A percentile compares a stretch with the other conserved stretches of the same genome.
Evolutionary conservation across 2,797 vertebrate genomes (phyloP).

Genomic region (Florisuga fusca): DNA sequence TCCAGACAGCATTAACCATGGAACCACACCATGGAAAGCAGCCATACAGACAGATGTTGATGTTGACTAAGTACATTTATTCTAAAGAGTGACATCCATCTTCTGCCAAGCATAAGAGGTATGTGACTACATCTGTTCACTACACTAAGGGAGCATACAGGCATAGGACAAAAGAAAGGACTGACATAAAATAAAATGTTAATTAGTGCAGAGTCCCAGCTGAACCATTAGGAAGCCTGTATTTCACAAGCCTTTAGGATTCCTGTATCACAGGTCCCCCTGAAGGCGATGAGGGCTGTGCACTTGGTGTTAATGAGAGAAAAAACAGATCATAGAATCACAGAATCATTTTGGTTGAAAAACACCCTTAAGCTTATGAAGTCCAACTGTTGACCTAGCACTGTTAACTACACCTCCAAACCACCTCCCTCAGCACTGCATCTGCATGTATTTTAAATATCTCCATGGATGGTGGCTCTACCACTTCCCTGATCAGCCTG

Average conservation of each 20-base stretch:
- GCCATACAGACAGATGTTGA: conserved; percentile 78
- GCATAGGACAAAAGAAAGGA: conserved; percentile 68
- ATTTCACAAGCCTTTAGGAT: not conserved
- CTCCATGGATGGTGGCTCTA: too few species aligned
- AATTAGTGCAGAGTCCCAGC: conserved; percentile 50
- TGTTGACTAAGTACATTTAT: conserved; percentile 70
- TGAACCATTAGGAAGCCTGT: conserved; percentile 7
- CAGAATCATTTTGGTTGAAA: too few species aligned
- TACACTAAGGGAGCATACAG: conserved; percentile 55
- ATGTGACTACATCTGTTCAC: conserved; percentile 78
- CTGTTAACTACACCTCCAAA: too few species aligned
- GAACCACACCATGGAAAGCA: conserved; percentile 50
- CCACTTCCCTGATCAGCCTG: too few species aligned
- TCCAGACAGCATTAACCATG: conserved; percentile 34
- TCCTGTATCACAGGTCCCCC: not conserved
- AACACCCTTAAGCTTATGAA: too few species aligned
- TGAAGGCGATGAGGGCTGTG: not conserved
- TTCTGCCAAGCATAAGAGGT: conserved; percentile 69
- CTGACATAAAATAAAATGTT: conserved; percentile 77
- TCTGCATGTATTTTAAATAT: too few species aligned
- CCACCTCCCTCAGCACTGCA: too few species aligned
- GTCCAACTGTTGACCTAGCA: too few species aligned
- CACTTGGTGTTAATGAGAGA: not conserved
- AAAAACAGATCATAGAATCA: not conserved
- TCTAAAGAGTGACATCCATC: conserved; percentile 75